Conservation (phyloP, 2,113 vertebrate species). For the Forbesichthys agassizii region DNA sequence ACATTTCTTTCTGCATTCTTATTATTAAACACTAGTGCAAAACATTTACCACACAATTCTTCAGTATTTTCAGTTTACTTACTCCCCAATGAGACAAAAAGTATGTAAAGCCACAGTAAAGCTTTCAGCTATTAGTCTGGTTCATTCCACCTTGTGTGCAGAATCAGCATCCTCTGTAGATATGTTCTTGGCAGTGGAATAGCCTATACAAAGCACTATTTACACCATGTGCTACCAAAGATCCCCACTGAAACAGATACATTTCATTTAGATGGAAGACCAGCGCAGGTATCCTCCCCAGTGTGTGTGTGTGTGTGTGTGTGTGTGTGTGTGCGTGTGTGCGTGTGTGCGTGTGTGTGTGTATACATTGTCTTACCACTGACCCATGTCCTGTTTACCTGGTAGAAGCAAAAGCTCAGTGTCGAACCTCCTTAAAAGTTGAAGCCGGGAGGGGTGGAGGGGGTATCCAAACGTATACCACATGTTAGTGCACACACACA, state of each 20-base stretch:
- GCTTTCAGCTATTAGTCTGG: background rate
- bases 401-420: constrained; percentile 76
- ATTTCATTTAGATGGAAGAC: constrained; percentile 58
- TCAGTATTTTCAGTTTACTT: too few relatives aligned
- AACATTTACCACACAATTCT: too few relatives aligned
- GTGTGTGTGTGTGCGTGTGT: constrained; percentile 67
- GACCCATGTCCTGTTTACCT: constrained; percentile 84
- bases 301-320: constrained; percentile 67
- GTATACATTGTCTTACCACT: constrained; percentile 81
- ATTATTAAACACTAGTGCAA: too few relatives aligned
- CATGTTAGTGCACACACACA: constrained; percentile 72
- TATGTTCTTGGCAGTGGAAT: constrained; percentile 37
- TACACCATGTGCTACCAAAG: constrained; percentile 47
- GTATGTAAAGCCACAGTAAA: too few relatives aligned
- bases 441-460: constrained; percentile 68
- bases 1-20: too few relatives aligned
- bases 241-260: constrained; percentile 43
- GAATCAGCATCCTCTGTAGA: background rate
- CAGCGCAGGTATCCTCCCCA: constrained; percentile 47
- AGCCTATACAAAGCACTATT: constrained; percentile 46
- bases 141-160: constrained; percentile 17
- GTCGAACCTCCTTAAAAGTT: constrained; percentile 81
- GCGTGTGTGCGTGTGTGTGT: constrained; percentile 75
- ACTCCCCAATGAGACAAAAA: too few relatives aligned
- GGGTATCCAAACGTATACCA: constrained; percentile 83